A percentile compares a stretch with the other conserved stretches of the same genome.
Conservation (phyloP, 2,797 vertebrate species). For the Myripristis murdjan region DNA sequence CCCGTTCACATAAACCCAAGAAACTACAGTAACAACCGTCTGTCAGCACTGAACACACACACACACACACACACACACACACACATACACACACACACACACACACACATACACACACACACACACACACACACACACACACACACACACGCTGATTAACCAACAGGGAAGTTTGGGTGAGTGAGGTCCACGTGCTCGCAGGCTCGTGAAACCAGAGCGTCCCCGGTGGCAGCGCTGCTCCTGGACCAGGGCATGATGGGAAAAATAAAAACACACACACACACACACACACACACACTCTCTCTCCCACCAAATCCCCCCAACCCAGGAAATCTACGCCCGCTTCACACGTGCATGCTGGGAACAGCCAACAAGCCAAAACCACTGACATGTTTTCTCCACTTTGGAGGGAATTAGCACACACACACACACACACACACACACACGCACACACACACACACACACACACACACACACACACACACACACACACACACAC, state of each 20-base stretch:
- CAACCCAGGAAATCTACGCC: conserved; percentile 1
- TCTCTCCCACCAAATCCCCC: background rate
- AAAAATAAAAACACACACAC: no score
- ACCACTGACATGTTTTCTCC: conserved; percentile 1
- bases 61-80: no score
- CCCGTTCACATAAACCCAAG: no score
- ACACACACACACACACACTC: no score
- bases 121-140: background rate
- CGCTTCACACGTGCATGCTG: conserved; percentile 5
- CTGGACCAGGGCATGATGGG: background rate
- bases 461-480: background rate
- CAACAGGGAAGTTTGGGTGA: background rate
- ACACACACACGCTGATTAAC: background rate
- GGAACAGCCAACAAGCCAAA: background rate
- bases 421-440: background rate
- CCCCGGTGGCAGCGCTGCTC: no score
- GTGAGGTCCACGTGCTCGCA: no score
- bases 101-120: background rate
- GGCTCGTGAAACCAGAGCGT: no score
- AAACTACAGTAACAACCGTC: no score
- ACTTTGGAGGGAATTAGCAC: no score
- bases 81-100: background rate
- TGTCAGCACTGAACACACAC: no score
- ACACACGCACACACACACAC: no score
- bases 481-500: background rate